Conservation (phyloP, 1,140 invertebrate species). For the Megathymus violae region DNA sequence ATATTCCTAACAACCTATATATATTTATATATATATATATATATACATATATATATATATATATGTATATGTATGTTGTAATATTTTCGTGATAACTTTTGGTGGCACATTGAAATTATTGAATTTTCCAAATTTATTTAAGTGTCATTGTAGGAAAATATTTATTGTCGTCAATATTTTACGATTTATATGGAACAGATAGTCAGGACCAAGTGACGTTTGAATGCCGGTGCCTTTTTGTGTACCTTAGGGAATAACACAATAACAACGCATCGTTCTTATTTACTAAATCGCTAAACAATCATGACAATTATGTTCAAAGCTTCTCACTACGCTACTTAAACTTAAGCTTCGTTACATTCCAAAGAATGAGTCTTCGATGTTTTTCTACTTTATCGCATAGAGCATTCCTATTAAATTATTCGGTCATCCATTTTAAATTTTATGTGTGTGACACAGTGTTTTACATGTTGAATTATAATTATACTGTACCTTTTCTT, state of each 20-base stretch:
- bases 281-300: slow-evolving; percentile 34
- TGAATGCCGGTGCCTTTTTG: slow-evolving; percentile 65
- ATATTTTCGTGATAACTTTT: slow-evolving; percentile 39
- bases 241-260: slow-evolving; percentile 61
- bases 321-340: slow-evolving; percentile 17
- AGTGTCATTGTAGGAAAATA: slow-evolving; percentile 54
- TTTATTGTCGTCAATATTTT: slow-evolving; percentile 47
- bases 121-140: slow-evolving; percentile 45
- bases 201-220: slow-evolving; percentile 65
- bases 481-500: slow-evolving; percentile 24
- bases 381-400: slow-evolving; percentile 52
- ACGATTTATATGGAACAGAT: slow-evolving; percentile 44
- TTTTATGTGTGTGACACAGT: slow-evolving; percentile 57
- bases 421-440: slow-evolving; percentile 47
- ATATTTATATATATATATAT: too few relatives aligned
- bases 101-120: slow-evolving; percentile 50
- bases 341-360: slow-evolving; percentile 73
- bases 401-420: slow-evolving; percentile 67
- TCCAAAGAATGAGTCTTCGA: slow-evolving; percentile 75
- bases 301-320: too few relatives aligned
- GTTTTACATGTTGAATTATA: slow-evolving; percentile 36
- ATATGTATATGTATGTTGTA: slow-evolving; percentile 33
- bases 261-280: slow-evolving; percentile 53
- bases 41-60: too few relatives aligned
- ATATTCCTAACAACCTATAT: slow-evolving; percentile 42